phyloP scores from a whole-genome alignment of 2,797 vertebrate genomes.

The Epinephelus coioides region DNA sequence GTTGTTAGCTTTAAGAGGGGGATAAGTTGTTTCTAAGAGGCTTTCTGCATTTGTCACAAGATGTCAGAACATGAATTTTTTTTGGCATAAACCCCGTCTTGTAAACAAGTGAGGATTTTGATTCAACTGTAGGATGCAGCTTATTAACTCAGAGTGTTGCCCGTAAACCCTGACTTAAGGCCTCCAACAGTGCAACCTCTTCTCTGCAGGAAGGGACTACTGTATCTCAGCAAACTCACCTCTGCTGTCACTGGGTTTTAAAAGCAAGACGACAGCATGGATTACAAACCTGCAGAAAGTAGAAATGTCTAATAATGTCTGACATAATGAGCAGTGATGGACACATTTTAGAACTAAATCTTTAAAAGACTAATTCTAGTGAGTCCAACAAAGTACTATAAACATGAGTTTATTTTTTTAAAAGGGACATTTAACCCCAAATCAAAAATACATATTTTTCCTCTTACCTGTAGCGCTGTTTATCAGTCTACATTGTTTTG shows the following conservation, averaged over 20 bases:
- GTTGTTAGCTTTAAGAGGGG: conserved; percentile 44
- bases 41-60: conserved; percentile 51
- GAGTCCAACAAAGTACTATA: background rate
- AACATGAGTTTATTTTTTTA: background rate
- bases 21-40: conserved; percentile 49
- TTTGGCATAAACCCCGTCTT: conserved; percentile 39
- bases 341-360: background rate
- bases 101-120: conserved; percentile 60
- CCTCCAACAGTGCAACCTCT: conserved; percentile 12
- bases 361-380: background rate
- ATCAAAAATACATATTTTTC: no score
- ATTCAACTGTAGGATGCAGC: conserved; percentile 51
- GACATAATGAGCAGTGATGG: background rate
- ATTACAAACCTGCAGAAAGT: conserved; percentile 5
- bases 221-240: conserved; percentile 11
- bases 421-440: no score
- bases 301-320: background rate
- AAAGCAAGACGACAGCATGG: conserved; percentile 12
- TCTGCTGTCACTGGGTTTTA: conserved; percentile 20
- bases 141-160: conserved; percentile 56
- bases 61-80: conserved; percentile 14
- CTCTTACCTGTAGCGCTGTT: no score
- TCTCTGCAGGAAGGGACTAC: conserved; percentile 13
- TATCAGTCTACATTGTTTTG: no score
- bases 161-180: conserved; percentile 45